These are phyloP conservation scores for Hydrozoanthus gracilis DNA, from an alignment of 92 coral and sea anemone genomes.

Conservation along the genomic window DNA sequence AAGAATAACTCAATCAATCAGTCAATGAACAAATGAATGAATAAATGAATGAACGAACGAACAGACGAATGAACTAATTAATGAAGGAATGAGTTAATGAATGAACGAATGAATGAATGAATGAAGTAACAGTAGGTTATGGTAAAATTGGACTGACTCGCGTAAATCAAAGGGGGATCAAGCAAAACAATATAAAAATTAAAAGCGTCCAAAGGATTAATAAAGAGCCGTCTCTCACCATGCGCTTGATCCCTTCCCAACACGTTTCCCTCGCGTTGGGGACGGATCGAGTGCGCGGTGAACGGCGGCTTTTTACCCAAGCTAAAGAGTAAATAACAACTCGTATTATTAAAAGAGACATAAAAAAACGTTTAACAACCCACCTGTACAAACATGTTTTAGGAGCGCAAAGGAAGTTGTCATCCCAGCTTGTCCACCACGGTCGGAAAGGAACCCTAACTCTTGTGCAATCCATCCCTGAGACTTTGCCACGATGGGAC, in stretches of 20 bases:
- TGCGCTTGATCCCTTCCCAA: too few species aligned
- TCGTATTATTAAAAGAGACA: neutral
- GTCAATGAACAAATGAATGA: neutral
- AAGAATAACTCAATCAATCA: neutral
- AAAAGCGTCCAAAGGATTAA: too few species aligned
- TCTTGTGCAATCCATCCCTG: conserved; percentile 18
- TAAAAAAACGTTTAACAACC: neutral
- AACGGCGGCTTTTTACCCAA: too few species aligned
- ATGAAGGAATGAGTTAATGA: neutral
- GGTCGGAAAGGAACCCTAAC: conserved; percentile 35
- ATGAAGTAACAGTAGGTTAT: neutral
- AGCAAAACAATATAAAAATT: too few species aligned
- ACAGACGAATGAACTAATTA: neutral
- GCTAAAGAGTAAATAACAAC: neutral
- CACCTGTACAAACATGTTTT: conserved; percentile 24
- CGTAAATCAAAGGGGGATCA: neutral
- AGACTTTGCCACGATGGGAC: conserved; percentile 27
- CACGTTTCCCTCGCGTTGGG: too few species aligned
- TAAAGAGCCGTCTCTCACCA: too few species aligned
- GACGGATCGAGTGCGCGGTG: too few species aligned
- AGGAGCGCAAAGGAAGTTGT: conserved; percentile 36
- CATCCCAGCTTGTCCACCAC: conserved; percentile 37
- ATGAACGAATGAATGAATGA: neutral
- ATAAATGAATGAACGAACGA: too few species aligned
- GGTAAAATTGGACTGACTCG: too few species aligned